Conservation (phyloP, 2,888 invertebrate genomes). For the Hoplodrina ambigua region DNA sequence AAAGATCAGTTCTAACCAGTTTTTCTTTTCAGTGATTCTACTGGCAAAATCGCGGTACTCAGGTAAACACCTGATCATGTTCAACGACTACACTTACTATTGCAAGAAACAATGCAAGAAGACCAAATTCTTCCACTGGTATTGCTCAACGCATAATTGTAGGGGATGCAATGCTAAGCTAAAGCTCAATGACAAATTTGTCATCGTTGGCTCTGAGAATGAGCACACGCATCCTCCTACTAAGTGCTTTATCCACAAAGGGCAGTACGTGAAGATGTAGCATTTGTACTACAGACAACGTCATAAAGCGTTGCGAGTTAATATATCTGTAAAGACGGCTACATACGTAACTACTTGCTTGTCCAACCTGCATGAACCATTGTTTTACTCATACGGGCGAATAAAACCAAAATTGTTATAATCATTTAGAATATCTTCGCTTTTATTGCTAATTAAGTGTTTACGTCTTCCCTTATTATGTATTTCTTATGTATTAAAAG, state of each 20-base stretch:
- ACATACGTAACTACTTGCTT: constrained; percentile 5
- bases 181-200: constrained; percentile 77
- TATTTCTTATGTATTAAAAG: background rate
- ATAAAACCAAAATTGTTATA: too few relatives aligned
- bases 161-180: constrained; percentile 83
- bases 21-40: constrained; percentile 74
- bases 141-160: constrained; percentile 85
- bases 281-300: constrained; percentile 5
- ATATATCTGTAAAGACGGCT: background rate
- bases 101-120: constrained; percentile 82
- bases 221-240: constrained; percentile 81
- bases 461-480: background rate
- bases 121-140: constrained; percentile 80
- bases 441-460: background rate
- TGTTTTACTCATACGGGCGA: background rate
- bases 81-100: constrained; percentile 83
- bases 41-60: constrained; percentile 82
- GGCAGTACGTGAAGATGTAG: constrained; percentile 77
- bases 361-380: background rate
- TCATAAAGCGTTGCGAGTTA: constrained; percentile 9
- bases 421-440: constrained; percentile 1
- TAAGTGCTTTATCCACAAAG: constrained; percentile 79
- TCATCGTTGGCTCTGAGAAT: constrained; percentile 73
- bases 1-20: constrained; percentile 22
- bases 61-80: constrained; percentile 81